A percentile compares a stretch with the other conserved stretches of the same genome.
phyloP scores from a whole-genome alignment of 2,113 vertebrate genomes.

The Corythoichthys intestinalis region DNA sequence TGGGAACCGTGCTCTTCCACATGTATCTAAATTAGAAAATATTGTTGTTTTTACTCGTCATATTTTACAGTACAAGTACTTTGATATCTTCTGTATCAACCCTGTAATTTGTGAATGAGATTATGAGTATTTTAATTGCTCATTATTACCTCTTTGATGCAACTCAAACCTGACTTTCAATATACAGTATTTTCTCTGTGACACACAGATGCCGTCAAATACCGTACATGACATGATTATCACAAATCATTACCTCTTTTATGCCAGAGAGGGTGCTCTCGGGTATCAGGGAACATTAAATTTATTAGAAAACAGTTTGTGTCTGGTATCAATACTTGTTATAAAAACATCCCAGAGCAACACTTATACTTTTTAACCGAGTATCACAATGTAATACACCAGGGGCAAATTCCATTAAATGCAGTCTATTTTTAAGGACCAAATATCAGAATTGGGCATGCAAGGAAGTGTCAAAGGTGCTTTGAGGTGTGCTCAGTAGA shows the following conservation, averaged over 20 bases:
- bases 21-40: background rate
- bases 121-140: constrained; percentile 1
- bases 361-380: background rate
- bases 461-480: too few species aligned
- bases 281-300: constrained; percentile 2
- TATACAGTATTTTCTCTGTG: background rate
- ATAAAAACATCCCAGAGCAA: background rate
- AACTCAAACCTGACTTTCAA: too few species aligned
- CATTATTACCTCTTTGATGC: constrained; percentile 18
- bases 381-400: too few species aligned
- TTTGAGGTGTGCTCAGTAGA: too few species aligned
- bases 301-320: background rate
- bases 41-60: background rate
- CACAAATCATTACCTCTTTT: background rate
- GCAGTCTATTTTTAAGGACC: too few species aligned
- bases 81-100: background rate
- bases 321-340: background rate
- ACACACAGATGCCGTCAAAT: background rate
- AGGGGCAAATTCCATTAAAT: too few species aligned
- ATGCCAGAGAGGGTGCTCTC: constrained; percentile 1
- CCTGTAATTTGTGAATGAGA: background rate
- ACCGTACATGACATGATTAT: background rate
- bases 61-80: background rate
- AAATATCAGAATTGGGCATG: too few species aligned
- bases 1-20: background rate